phyloP scores from a whole-genome alignment of 2,797 vertebrate genomes.

The Scyliorhinus canicula region DNA sequence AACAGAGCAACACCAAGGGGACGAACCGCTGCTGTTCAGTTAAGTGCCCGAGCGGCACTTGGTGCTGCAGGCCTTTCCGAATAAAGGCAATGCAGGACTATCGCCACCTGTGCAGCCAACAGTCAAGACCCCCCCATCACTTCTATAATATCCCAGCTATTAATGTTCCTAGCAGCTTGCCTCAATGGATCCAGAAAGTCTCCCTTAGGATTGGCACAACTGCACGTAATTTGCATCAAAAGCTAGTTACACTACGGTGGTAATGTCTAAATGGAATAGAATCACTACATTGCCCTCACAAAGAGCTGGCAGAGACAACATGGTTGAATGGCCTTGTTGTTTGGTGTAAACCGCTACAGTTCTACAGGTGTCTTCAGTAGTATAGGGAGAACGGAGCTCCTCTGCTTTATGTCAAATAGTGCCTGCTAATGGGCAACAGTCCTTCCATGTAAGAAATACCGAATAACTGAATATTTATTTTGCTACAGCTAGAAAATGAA shows the following conservation, averaged over 20 bases:
- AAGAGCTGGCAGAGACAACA: neutral
- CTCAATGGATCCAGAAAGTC: neutral
- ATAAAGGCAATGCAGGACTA: neutral
- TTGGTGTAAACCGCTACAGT: neutral
- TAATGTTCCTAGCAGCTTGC: neutral
- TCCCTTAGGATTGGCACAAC: neutral
- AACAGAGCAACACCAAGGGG: too few species aligned
- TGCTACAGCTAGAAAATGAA: neutral
- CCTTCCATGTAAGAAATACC: neutral
- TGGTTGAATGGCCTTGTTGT: neutral
- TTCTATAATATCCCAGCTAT: too few species aligned
- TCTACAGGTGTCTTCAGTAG: neutral
- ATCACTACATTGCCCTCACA: neutral
- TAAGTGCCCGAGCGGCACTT: neutral
- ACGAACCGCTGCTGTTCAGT: too few species aligned
- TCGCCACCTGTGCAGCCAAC: too few species aligned
- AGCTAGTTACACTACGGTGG: neutral
- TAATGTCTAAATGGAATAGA: neutral
- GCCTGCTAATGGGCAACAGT: neutral
- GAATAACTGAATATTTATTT: slow-evolving; percentile 13
- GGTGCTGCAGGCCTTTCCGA: neutral
- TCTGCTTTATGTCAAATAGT: neutral
- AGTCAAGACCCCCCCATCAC: too few species aligned
- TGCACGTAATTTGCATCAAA: neutral
- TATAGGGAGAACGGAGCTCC: neutral